phyloP scores from a whole-genome alignment of 2,113 vertebrate genomes.

The Struthidea cinerea region DNA sequence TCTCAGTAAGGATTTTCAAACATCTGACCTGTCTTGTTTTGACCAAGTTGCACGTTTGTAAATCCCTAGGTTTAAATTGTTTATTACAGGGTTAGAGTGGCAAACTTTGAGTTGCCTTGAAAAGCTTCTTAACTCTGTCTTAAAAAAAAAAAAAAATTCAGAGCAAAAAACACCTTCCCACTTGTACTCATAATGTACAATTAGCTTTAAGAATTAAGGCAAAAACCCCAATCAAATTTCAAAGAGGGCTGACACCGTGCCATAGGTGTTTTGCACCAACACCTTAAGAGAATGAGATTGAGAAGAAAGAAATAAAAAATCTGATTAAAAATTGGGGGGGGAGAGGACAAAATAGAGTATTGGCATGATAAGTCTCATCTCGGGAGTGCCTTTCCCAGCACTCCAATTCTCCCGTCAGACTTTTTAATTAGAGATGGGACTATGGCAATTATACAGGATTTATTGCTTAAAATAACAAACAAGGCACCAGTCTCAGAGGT shows the following conservation, averaged over 20 bases:
- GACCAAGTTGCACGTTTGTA: background rate
- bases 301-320: background rate
- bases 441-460: too few species aligned
- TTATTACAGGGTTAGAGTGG: background rate
- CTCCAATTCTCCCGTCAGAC: too few species aligned
- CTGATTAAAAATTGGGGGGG: background rate
- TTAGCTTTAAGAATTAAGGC: background rate
- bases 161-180: accelerated
- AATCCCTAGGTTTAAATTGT: background rate
- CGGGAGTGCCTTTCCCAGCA: too few species aligned
- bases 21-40: background rate
- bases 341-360: background rate
- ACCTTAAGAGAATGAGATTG: background rate
- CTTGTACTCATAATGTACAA: background rate
- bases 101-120: background rate
- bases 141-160: background rate
- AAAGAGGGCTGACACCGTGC: background rate
- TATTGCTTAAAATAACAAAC: too few species aligned
- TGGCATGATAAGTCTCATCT: too few species aligned
- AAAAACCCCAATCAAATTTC: background rate
- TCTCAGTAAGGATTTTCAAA: background rate
- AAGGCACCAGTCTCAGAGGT: too few species aligned
- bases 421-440: too few species aligned
- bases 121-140: background rate
- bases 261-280: background rate